Base-by-base conservation (phyloP, 2,113 vertebrate species). In the Hippolais icterina region DNA sequence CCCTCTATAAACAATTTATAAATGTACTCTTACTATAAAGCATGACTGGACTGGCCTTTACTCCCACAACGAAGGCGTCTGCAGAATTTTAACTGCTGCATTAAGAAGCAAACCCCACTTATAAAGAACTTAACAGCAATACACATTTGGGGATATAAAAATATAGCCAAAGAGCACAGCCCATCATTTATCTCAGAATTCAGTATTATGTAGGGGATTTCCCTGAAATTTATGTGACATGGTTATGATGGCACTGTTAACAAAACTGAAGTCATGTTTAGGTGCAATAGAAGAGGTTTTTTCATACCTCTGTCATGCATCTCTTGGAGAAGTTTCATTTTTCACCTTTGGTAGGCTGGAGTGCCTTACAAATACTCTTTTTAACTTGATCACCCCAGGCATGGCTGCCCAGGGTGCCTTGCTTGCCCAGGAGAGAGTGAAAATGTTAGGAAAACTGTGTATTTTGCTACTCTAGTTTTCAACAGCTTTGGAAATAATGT, bases 1-100 rank as follows among this genome's bases (percentile, higher is more conserved):
- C 27, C 22, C 27, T 83, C 85, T 86, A 92, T 90, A 93, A 97
- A 87, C 92, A 95, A 95, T 92, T 96, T 87, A 92, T 94, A 96
- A 97, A 94, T 42, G 41, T 60, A 87, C 49, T 68, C 44, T 89
- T 74, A 88, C 68, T 70, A 90, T 75, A 78, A 95, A 90, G 64
- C 41, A 75, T 31, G 75, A 81, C 71, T 80, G 49, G 79, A 59
- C 56, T 86, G 85, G 85, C 64, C 85, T 86, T 86, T 63, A 69
- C 49, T 87, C 92, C 53, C 79, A 93, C 69, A 90, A 60, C 1
- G 37, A 42, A 64, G 66, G 47, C 27, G 23, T 68, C 56, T 82
- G 72, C 39, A 90, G 53, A 44, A 83, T 71, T 95, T 96, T 83
- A 86, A 83, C 85, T 83, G 44, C 53, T 83, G 31, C 56, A 78